Base-by-base conservation (phyloP, 2,888 invertebrate genomes). In the Pinctada fucata region DNA sequence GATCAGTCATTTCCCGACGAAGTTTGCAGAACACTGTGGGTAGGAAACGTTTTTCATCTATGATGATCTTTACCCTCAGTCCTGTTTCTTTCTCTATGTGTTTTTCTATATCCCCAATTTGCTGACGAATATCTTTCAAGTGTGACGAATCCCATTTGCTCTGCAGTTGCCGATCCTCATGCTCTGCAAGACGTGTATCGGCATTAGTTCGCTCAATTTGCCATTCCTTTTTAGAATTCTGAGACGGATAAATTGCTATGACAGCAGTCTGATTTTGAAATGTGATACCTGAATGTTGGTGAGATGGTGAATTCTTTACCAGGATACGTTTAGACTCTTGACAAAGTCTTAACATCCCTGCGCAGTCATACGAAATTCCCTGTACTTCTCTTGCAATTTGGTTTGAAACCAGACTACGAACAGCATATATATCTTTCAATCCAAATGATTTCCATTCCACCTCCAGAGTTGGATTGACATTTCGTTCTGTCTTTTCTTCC, bases 1-100 rank as follows among this genome's bases (percentile, higher is more conserved):
- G 79, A 69, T 81, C 77, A 8, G 3, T 47, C 79, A 79, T 63
- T 63, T 81, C 81, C 13, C 78, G 63, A 67, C 81, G 74, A 72
- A 52, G 73, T 58, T 75, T 78, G 13, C 31, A 52, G n/a, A 81
- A 66, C 50, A 65, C 66, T 5, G 67, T 58, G 6, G 16, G 45
- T 2, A 76, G 16, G n/a, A 81, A 45, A 13, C 76, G 71, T 50
- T 76, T 75, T 52, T 81, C 81, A 68, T 81, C 81, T 10, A 75
- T 16, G 2, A 50, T 49, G 10, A 81, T 71, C 3, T 72, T 71
- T 13, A 74, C 58, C 47, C 48, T 45, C 4, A 81, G 31, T 31
- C 81, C 81, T 31, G 31, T 48, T 13, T 52, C 3, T 8, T 48
- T 2, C 45, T 16, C 4, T 47, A 75, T 48, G 2, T 31, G 8